Evolutionary conservation across 2,113 vertebrate genomes (phyloP).

Genomic region (Prinia subflava): DNA sequence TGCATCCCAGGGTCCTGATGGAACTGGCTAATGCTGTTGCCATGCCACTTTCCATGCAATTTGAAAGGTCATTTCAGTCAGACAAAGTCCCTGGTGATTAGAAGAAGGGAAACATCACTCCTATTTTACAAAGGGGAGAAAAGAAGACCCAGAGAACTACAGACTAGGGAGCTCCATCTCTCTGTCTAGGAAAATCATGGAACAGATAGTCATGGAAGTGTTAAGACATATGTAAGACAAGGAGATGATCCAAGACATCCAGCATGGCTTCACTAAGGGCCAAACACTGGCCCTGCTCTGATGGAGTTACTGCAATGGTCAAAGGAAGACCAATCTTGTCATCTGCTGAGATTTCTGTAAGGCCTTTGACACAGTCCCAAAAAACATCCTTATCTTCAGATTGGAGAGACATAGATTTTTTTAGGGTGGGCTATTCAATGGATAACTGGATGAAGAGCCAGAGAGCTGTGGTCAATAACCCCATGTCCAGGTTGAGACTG

Average conservation of each 20-base stretch:
- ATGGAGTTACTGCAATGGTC: neutral
- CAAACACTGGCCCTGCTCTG: neutral
- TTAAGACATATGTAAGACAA: neutral
- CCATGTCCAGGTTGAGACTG: neutral
- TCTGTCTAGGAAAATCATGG: too few species aligned
- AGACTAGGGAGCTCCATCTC: neutral
- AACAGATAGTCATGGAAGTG: neutral
- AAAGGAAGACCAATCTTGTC: neutral
- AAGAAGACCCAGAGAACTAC: neutral
- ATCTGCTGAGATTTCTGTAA: neutral
- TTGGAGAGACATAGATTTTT: neutral
- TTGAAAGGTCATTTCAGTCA: neutral
- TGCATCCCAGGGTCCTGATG: neutral
- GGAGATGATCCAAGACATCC: neutral
- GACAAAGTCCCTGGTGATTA: neutral
- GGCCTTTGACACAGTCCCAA: neutral
- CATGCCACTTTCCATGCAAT: neutral
- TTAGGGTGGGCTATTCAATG: neutral
- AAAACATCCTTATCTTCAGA: neutral
- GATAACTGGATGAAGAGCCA: neutral
- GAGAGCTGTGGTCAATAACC: neutral
- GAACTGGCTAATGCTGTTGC: neutral
- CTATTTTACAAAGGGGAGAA: neutral
- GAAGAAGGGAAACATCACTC: neutral
- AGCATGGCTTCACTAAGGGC: neutral